Conservation (phyloP, 2,797 vertebrate species). For the Choloepus didactylus region DNA sequence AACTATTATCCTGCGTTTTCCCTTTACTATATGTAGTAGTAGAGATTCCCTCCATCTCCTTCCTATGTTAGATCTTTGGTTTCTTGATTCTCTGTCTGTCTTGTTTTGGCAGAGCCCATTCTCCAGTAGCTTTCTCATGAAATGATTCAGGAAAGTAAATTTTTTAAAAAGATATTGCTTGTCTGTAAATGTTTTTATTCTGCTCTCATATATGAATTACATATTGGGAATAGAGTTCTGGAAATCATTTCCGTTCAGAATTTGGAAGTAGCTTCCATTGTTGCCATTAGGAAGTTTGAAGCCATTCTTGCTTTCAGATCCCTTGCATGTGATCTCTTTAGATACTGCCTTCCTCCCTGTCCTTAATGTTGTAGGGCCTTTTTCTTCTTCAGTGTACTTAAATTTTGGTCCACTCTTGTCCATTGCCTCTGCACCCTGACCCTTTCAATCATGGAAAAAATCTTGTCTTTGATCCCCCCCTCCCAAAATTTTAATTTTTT, state of each 20-base stretch:
- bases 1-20: not conserved
- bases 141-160: not conserved
- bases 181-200: constrained; percentile 14
- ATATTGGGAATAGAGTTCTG: not conserved
- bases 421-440: not conserved
- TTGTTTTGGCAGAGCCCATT: not conserved
- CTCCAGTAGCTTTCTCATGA: not conserved
- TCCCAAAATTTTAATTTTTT: not conserved
- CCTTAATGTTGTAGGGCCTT: too few relatives aligned
- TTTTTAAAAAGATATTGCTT: not conserved
- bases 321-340: not conserved
- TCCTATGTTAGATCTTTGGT: not conserved
- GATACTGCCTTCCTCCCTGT: accelerated
- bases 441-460: not conserved
- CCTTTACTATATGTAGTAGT: not conserved
- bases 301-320: not conserved
- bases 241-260: not conserved
- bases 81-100: not conserved
- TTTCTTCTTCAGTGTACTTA: not conserved
- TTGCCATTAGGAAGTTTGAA: not conserved
- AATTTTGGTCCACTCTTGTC: too few relatives aligned
- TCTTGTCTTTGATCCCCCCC: not conserved
- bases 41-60: not conserved
- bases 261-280: not conserved
- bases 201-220: not conserved